Base-by-base conservation (phyloP, 2,113 vertebrate genomes). In the Scatophagus argus region DNA sequence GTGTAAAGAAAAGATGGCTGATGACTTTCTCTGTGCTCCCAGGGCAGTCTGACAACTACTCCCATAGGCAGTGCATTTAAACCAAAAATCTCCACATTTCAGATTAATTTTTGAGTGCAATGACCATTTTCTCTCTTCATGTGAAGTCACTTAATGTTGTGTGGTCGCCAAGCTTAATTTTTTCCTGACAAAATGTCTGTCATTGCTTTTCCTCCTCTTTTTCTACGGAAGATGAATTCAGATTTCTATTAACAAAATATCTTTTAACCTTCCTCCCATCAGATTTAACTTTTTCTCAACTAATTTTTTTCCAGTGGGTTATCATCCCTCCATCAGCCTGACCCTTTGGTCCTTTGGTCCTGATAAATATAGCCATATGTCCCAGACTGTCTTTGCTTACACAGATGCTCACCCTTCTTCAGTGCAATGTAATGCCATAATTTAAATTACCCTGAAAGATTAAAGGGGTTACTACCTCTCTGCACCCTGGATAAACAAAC, bases 301-400 rank as follows among this genome's bases (percentile, higher is more conserved):
- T 21, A 1, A 21, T 14, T 12, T 17, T 61, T 25, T 4, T 11
- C 8, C 4, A 25, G 17, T 34, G 19, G 6, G 6, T 47, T 29
- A 27, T 36, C 32, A 17, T 56, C 46, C 34, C 17, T 11, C 55
- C 32, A 62, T 70, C 69, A 55, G 34, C 77, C 43, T 55, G 51
- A 23, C 63, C 60, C 69, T 73, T 39, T 70, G 51, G 27, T 67
- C 60, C 69, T 73, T 39, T 70, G 74, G 60, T 82, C 78, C 65
- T 81, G 59, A 75, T 78, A 56, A n/a, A 69, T 76, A 90, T 80
- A 91, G 91, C 90, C 91, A 93, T 90, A 90, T n/a, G n/a, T 72
- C 63, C 69, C 75, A 69, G 56, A 79, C 59, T 52, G 65, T 89
- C 88, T 85, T 81, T 76, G 65, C 83, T 82, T 79, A 81, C 80